These are phyloP conservation scores for Glaucidium brasilianum DNA, from an alignment of 2,113 vertebrate species.

Conservation along the genomic window DNA sequence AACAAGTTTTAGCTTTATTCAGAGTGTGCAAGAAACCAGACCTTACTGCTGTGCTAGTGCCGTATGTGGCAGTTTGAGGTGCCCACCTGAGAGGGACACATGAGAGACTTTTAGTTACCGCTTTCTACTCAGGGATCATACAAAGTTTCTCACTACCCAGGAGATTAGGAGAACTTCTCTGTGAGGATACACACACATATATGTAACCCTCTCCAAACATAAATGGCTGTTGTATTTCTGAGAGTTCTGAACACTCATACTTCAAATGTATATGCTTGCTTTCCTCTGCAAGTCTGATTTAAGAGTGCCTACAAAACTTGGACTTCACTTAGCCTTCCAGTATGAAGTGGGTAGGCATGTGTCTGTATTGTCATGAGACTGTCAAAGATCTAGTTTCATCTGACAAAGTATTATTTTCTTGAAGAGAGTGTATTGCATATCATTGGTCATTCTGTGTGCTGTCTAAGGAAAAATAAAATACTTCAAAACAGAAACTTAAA, in stretches of 20 bases:
- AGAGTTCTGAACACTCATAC: background rate
- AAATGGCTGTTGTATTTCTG: background rate
- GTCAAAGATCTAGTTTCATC: background rate
- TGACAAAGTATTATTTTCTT: background rate
- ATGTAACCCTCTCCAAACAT: background rate
- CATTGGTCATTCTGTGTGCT: background rate
- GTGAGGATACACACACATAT: background rate
- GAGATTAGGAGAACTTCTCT: background rate
- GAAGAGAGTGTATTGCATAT: background rate
- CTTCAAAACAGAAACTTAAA: constrained; percentile 20
- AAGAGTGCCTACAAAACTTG: background rate
- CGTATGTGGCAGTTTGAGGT: no score
- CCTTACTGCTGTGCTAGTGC: background rate
- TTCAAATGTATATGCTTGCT: background rate
- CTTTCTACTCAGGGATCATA: background rate
- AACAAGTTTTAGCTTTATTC: background rate
- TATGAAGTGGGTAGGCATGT: background rate
- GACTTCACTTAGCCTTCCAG: background rate
- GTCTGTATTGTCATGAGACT: background rate
- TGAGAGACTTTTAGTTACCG: background rate
- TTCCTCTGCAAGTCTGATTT: background rate
- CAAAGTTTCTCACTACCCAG: background rate
- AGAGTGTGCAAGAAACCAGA: background rate
- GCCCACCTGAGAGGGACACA: background rate
- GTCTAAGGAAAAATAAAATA: background rate